Percentiles rank a stretch among this genome's conserved stretches.
Conservation (phyloP, 2,113 vertebrate species). For the Ondatra zibethicus region DNA sequence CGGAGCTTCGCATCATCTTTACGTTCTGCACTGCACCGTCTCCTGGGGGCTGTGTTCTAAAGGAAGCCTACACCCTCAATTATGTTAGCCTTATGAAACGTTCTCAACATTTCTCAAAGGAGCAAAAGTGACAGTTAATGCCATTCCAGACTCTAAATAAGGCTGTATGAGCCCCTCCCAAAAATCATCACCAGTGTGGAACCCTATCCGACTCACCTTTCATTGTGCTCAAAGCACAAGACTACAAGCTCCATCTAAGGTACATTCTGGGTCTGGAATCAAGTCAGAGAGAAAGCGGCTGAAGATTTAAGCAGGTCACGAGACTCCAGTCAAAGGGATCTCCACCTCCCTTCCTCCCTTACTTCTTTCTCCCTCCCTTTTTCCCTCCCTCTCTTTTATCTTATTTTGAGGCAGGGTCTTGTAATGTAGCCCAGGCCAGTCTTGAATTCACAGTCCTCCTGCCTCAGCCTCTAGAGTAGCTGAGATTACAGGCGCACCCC, state of each 20-base stretch:
- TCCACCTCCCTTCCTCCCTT: not conserved
- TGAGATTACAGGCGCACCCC: not conserved
- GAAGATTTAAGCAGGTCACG: slow-evolving; percentile 17
- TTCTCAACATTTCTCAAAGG: slow-evolving; percentile 16
- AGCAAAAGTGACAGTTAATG: slow-evolving; percentile 43
- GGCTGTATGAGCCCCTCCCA: not conserved
- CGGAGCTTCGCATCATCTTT: slow-evolving; percentile 54
- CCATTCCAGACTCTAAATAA: slow-evolving; percentile 42
- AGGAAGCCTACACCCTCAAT: slow-evolving; percentile 55
- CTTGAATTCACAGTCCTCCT: not conserved
- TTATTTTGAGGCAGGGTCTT: not conserved
- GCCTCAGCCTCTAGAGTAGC: not conserved
- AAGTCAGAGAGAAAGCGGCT: slow-evolving; percentile 43
- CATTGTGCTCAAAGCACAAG: slow-evolving; percentile 56
- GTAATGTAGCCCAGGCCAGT: not conserved
- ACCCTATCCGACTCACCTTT: slow-evolving; percentile 56
- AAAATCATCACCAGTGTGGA: slow-evolving; percentile 19
- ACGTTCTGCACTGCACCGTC: slow-evolving; percentile 34
- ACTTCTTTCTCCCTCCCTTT: too few species aligned
- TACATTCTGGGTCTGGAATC: slow-evolving; percentile 39
- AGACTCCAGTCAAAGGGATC: not conserved
- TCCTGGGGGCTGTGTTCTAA: slow-evolving; percentile 65
- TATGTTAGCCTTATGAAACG: slow-evolving; percentile 65
- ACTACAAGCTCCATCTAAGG: slow-evolving; percentile 47
- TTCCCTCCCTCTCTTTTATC: not conserved